phyloP scores from a whole-genome alignment of 2,888 invertebrate species.

The Eupithecia subumbrata region DNA sequence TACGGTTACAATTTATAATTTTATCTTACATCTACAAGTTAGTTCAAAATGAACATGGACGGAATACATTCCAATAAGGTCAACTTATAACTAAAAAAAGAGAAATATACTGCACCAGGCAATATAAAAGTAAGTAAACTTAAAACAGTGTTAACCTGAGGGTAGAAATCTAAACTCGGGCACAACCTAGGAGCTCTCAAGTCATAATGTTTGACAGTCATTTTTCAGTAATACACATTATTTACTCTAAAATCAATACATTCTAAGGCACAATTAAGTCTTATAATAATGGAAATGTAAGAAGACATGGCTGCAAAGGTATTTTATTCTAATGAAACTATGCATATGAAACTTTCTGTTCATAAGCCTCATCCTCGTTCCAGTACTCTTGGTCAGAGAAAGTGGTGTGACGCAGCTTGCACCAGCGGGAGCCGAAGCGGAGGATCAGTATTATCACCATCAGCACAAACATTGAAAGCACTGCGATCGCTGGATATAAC shows the following conservation, averaged over 20 bases:
- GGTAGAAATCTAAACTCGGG: neutral
- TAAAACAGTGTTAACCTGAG: neutral
- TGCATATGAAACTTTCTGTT: slow-evolving; percentile 86
- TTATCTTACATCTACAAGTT: neutral
- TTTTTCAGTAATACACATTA: neutral
- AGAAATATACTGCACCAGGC: neutral
- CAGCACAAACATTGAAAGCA: slow-evolving; percentile 89
- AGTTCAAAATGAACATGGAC: slow-evolving; percentile 19
- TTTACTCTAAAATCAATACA: neutral
- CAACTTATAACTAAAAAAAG: neutral
- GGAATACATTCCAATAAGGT: slow-evolving; percentile 22
- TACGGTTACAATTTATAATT: neutral
- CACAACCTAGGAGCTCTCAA: neutral
- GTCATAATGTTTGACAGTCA: neutral
- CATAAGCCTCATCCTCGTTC: slow-evolving; percentile 86
- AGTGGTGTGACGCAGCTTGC: slow-evolving; percentile 88
- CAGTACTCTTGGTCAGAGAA: slow-evolving; percentile 86
- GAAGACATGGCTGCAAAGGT: neutral
- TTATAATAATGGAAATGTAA: neutral
- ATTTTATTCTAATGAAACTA: slow-evolving; percentile 47
- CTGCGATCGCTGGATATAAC: slow-evolving; percentile 90
- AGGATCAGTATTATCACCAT: slow-evolving; percentile 90
- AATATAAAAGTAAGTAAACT: neutral
- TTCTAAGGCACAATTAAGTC: neutral
- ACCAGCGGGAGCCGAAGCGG: slow-evolving; percentile 89